Evolutionary conservation across 2,888 invertebrate species (phyloP).

Genomic region (Argyra leucocephala): DNA sequence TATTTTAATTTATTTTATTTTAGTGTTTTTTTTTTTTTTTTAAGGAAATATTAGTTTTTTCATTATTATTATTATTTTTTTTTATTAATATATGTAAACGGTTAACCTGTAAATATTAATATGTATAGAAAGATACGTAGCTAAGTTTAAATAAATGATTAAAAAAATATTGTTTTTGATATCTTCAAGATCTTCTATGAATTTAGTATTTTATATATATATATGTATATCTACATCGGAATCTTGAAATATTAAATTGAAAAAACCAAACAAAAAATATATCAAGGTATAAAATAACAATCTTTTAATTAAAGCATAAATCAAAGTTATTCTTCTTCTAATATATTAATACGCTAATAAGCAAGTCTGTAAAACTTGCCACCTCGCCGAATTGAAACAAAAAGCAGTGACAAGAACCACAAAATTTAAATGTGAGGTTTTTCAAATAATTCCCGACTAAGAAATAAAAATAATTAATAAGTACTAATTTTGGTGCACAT

Average conservation of each 20-base stretch:
- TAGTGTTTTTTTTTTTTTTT: not conserved
- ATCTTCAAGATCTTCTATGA: not conserved
- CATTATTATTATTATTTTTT: not conserved
- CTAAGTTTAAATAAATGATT: not conserved
- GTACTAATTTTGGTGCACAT: no score
- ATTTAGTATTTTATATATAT: no score
- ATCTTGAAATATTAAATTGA: not conserved
- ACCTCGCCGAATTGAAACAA: no score
- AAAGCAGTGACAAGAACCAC: no score
- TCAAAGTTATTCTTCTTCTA: not conserved
- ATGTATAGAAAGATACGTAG: not conserved
- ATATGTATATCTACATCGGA: no score
- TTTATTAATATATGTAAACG: not conserved
- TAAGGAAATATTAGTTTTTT: not conserved
- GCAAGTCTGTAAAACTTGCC: no score
- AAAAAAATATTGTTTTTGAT: not conserved
- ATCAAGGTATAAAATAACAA: not conserved
- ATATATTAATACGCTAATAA: no score
- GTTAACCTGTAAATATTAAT: constrained; percentile 2
- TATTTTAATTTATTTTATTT: not conserved
- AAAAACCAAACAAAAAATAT: not conserved
- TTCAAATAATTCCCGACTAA: no score
- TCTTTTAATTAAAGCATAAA: constrained; percentile 3
- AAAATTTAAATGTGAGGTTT: no score
- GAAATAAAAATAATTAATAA: no score